Conservation (phyloP, 2,113 vertebrate genomes). For the Spermophilus dauricus region DNA sequence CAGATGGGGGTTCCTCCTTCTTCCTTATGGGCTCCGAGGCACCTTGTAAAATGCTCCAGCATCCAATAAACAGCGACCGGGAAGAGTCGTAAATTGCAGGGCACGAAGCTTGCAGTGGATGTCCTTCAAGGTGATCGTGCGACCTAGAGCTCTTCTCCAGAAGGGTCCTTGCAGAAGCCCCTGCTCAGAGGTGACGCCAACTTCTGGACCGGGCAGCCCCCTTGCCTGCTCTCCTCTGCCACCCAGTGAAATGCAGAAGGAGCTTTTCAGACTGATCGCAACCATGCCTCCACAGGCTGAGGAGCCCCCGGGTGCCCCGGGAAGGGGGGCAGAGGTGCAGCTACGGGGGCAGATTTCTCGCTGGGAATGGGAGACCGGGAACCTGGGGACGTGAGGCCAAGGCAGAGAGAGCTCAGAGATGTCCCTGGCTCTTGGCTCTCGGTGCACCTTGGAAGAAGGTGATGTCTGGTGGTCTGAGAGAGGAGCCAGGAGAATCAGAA, state of each 20-base stretch:
- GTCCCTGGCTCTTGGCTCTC: no score
- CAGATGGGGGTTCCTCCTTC: neutral
- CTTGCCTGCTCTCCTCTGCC: fast-evolving
- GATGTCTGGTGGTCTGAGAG: neutral
- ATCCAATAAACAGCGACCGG: neutral
- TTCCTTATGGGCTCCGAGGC: neutral
- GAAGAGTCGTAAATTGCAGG: fast-evolving
- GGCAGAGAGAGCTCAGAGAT: neutral
- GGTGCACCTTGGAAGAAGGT: neutral
- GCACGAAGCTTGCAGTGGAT: fast-evolving
- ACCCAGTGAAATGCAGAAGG: no score
- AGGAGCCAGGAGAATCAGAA: fast-evolving
- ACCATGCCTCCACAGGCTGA: fast-evolving
- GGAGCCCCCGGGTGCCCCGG: fast-evolving
- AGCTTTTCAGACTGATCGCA: no score
- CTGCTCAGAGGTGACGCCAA: fast-evolving
- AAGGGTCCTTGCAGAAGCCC: neutral
- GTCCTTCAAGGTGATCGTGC: neutral
- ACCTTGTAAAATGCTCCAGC: fast-evolving
- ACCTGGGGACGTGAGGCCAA: neutral
- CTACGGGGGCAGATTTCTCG: neutral
- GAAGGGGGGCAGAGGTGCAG: neutral
- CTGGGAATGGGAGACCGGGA: no score
- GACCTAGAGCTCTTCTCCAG: neutral
- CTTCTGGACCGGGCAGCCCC: fast-evolving